Evolutionary conservation across 2,797 vertebrate species (phyloP), one percentile per base, ranked within the genome.

Genomic region (Eulemur rubriventer): DNA sequence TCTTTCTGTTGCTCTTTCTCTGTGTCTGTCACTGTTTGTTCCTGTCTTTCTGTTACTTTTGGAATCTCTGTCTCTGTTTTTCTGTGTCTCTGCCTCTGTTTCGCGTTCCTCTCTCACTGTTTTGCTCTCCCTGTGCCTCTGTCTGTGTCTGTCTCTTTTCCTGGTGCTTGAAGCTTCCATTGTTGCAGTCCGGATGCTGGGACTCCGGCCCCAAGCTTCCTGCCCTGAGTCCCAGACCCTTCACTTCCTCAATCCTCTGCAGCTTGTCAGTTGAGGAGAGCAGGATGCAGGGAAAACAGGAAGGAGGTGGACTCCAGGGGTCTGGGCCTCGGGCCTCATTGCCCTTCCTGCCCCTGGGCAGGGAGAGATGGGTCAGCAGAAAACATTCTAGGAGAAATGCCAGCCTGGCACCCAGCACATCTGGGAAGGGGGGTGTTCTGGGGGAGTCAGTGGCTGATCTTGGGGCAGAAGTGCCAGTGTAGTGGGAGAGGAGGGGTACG

Each of bases 251-350:
- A 97, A 93, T 96, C 84, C 41, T 95, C 95, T 83, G 87, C 80
- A 90, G 95, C 61, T 84, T 76, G 86, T 89, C n/a, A 92, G 96
- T 87, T 2, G 75, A 96, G 93, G 95, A 95, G 88, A 97, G 96
- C 96, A 97, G 98, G 98, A 97, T 94, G 89, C 94, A 97, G 86
- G 97, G 96, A 97, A 97, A 98, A 97, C 97, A 98, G 98, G 98
- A 97, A 97, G 97, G 96, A 98, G 96, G 84, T 91, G 81, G 96
- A 97, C 97, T 85, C 96, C 92, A 96, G 96, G 96, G 88, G 92
- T 97, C 97, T 96, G 93, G 72, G 93, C 90, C 88, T 76, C 0
- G 1, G 94, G 92, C 97, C 88, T 96, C 81, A 85, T 79, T 97
- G 94, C 95, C 92, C 97, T 96, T 96, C 95, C 97, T 97, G 97